Conservation (phyloP, 2,113 vertebrate genomes). For the Cyrtonyx montezumae region DNA sequence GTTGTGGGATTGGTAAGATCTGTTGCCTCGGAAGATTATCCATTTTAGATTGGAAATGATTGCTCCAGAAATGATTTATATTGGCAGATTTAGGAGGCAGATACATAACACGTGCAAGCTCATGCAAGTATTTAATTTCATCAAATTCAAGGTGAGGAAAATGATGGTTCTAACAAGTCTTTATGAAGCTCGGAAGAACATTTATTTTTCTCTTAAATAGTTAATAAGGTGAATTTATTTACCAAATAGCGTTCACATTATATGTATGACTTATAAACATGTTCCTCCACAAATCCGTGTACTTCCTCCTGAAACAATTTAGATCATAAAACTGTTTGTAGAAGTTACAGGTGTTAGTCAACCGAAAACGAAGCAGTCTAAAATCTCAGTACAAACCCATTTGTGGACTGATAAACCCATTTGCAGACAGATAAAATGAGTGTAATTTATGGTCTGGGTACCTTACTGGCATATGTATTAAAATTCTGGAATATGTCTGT, state of each 20-base stretch:
- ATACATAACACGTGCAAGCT: neutral
- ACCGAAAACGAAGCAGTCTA: conserved; percentile 53
- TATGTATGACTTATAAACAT: neutral
- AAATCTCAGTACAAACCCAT: conserved; percentile 64
- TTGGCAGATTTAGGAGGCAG: neutral
- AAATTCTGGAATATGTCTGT: conserved; percentile 68
- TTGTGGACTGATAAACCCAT: conserved; percentile 69
- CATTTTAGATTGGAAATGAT: neutral
- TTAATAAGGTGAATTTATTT: conserved; percentile 33
- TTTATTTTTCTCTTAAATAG: neutral
- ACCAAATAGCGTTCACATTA: conserved; percentile 7
- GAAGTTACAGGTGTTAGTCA: conserved; percentile 51
- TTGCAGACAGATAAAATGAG: conserved; percentile 74
- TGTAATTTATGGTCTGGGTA: conserved; percentile 55
- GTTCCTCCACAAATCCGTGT: conserved; percentile 11
- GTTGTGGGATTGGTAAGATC: neutral
- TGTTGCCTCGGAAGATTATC: neutral
- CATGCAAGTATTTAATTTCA: neutral
- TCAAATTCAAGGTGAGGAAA: neutral
- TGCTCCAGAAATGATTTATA: neutral
- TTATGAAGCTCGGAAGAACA: neutral
- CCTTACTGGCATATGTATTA: conserved; percentile 70
- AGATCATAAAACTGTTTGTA: conserved; percentile 59
- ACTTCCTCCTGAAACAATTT: conserved; percentile 54
- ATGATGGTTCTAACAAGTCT: neutral